Evolutionary conservation across 2,113 vertebrate genomes (phyloP).

Genomic region (Connochaetes taurinus): DNA sequence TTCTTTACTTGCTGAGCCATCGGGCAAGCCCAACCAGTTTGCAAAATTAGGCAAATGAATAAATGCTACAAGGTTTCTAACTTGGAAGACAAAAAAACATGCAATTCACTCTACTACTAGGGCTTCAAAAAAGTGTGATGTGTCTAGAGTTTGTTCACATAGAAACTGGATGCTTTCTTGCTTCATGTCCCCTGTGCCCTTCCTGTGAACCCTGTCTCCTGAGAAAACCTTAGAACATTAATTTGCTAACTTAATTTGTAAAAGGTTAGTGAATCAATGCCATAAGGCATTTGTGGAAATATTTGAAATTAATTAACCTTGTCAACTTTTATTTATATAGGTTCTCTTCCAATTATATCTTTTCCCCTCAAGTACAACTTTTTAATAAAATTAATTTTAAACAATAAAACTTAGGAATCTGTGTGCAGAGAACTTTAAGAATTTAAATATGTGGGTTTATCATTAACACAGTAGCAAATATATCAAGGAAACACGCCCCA

Average conservation of each 20-base stretch:
- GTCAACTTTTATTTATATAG: conserved; percentile 21
- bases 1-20: neutral
- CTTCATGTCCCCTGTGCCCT: conserved; percentile 1
- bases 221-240: conserved; percentile 17
- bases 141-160: neutral
- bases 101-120: neutral
- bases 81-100: neutral
- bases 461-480: conserved; percentile 74
- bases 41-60: neutral
- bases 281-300: conserved; percentile 23
- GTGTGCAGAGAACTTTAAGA: conserved; percentile 54
- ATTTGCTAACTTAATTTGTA: conserved; percentile 33
- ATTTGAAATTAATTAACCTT: conserved; percentile 53
- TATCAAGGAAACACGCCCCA: conserved; percentile 61
- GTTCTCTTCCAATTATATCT: neutral
- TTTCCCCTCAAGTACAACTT: neutral
- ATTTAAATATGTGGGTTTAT: conserved; percentile 64
- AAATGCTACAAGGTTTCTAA: conserved; percentile 1
- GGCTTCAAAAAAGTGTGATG: neutral
- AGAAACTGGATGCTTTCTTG: conserved; percentile 25
- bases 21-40: neutral
- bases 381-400: conserved; percentile 49
- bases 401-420: conserved; percentile 55
- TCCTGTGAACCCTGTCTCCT: neutral
- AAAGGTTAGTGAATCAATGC: conserved; percentile 22